Evolutionary conservation across 2,113 vertebrate genomes (phyloP), one percentile per base, ranked within the genome.

Genomic region (Melanocharis versteri): DNA sequence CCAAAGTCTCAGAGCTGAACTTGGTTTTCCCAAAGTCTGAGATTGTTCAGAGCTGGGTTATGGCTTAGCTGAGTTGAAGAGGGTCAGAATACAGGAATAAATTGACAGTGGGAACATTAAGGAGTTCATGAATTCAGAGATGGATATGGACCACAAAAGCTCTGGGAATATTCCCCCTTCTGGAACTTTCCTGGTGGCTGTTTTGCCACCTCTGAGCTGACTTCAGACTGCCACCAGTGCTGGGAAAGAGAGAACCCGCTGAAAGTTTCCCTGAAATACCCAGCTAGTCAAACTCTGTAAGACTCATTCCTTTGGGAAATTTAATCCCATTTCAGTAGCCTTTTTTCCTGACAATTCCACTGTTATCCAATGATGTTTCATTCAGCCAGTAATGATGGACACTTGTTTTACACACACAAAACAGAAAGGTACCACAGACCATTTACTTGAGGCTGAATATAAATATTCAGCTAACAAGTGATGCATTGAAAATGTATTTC

Each of bases 401-500:
- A 26, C 70, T 47, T 89, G n/a, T 83, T 93, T 33, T 31, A 64
- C 65, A 78, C 62, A 23, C 35, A 72, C 5, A 57, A 44, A 77
- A 3, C 45, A 37, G 45, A 65, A 69, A 83, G 88, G 28, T 42
- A 77, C 50, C 54, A 83, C 81, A 54, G 45, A 45, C 37, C 53
- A 37, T 79, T 93, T 57, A 22, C 82, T 23, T 54, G 54, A 80
- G 75, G 68, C 33, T 17, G 3, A 70, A 58, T 53, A 31, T 57
- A 76, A 92, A 73, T 82, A 61, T 72, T 83, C 81, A 79, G 37
- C 78, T 79, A 83, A 51, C 19, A 83, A 71, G n/a, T 56, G 71
- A 73, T 78, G 72, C 68, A 92, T 23, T 89, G 90, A 60, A 89
- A 92, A 86, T 58, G 37, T 37, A 45, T 94, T 96, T 93, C 31